phyloP scores from a whole-genome alignment of 2,113 vertebrate genomes.

The Macquaria australasica region DNA sequence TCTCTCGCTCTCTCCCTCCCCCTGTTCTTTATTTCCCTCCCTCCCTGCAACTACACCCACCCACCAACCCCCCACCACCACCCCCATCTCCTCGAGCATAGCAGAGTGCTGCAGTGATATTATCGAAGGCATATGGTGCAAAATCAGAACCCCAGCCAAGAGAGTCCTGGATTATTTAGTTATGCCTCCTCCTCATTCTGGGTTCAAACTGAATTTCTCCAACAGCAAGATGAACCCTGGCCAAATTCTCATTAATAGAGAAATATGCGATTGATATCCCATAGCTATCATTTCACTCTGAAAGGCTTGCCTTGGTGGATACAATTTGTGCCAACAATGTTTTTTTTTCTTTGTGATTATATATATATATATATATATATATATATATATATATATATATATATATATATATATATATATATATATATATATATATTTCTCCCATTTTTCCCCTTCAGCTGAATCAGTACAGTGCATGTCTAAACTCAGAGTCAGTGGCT shows the following conservation, averaged over 20 bases:
- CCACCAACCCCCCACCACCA: background rate
- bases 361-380: background rate
- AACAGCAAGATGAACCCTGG: slow-evolving; percentile 81
- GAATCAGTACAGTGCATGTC: slow-evolving; percentile 37
- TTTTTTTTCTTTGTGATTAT: background rate
- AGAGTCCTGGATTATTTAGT: slow-evolving; percentile 88
- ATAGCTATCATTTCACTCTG: slow-evolving; percentile 72
- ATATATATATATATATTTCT: background rate
- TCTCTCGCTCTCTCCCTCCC: background rate
- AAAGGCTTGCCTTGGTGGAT: slow-evolving; percentile 61
- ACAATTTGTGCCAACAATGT: slow-evolving; percentile 52
- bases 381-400: background rate
- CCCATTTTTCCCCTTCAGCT: background rate
- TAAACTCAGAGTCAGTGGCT: slow-evolving; percentile 42
- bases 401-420: no score
- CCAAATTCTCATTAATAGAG: slow-evolving; percentile 90
- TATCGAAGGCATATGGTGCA: slow-evolving; percentile 89
- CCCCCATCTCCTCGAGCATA: slow-evolving; percentile 45
- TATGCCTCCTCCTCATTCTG: slow-evolving; percentile 65
- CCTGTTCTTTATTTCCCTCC: slow-evolving; percentile 14
- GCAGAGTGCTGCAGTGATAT: slow-evolving; percentile 63
- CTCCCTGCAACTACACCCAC: background rate
- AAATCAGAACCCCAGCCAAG: slow-evolving; percentile 83
- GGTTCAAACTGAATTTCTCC: slow-evolving; percentile 79
- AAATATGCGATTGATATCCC: slow-evolving; percentile 85